These are phyloP conservation scores for Istiophorus platypterus DNA, from an alignment of 2,113 vertebrate species.

Conservation along the genomic window DNA sequence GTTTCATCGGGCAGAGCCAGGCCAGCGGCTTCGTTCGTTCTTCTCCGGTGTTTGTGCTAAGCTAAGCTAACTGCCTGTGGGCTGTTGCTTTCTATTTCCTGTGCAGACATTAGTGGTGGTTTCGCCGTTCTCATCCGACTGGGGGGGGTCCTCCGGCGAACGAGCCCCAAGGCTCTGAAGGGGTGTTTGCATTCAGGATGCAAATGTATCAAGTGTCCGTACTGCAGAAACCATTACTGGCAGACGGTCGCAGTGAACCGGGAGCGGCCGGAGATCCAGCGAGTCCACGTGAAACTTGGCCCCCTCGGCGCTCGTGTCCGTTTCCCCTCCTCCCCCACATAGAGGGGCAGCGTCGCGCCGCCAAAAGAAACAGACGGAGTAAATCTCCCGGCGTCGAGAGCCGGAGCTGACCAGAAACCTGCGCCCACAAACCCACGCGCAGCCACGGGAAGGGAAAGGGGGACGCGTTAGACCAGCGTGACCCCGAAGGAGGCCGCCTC, in stretches of 20 bases:
- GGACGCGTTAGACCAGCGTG: constrained; percentile 52
- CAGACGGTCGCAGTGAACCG: constrained; percentile 17
- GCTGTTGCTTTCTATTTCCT: background rate
- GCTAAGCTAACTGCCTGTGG: background rate
- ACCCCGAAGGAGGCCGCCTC: constrained; percentile 30
- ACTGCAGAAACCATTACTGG: constrained; percentile 48
- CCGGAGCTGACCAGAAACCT: constrained; percentile 52
- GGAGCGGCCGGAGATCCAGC: constrained; percentile 30
- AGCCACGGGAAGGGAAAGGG: too few species aligned
- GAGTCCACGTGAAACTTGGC: constrained; percentile 38
- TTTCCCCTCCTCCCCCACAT: constrained; percentile 45
- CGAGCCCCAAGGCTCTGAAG: constrained; percentile 1
- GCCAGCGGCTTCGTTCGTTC: background rate
- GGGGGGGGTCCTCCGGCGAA: too few species aligned
- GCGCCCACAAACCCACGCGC: too few species aligned
- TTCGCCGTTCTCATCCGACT: too few species aligned
- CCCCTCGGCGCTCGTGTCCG: constrained; percentile 33
- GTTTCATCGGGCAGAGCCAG: background rate
- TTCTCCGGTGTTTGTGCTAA: too few species aligned
- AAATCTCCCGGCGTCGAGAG: constrained; percentile 58
- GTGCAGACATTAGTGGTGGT: background rate
- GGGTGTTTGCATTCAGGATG: constrained; percentile 23
- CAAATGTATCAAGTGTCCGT: too few species aligned
- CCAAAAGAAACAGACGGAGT: constrained; percentile 65
- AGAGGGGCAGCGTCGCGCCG: constrained; percentile 56